Percentiles rank a stretch among this genome's conserved stretches.
Conservation (phyloP, 2,113 vertebrate species). For the Callorhinus ursinus region DNA sequence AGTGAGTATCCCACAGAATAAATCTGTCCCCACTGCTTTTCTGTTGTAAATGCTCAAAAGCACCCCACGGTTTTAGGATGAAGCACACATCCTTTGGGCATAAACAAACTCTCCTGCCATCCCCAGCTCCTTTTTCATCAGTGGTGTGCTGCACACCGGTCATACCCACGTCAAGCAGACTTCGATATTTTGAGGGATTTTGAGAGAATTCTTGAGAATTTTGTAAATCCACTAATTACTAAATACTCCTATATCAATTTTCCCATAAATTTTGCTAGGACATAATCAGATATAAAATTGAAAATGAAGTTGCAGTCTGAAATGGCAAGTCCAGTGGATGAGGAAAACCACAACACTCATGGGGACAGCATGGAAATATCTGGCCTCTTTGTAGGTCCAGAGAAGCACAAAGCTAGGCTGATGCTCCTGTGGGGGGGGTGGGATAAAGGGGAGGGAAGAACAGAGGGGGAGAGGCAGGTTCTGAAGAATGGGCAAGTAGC, state of each 20-base stretch:
- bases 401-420: not conserved
- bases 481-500: not conserved
- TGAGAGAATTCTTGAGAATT: not conserved
- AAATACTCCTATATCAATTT: not conserved
- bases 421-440: not conserved
- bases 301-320: not conserved
- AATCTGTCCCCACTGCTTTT: not conserved
- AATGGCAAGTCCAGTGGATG: not conserved
- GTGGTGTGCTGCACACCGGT: not conserved
- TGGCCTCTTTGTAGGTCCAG: not conserved
- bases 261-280: not conserved
- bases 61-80: not conserved
- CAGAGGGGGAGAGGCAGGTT: not conserved
- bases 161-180: not conserved
- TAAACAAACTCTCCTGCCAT: accelerated
- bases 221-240: not conserved
- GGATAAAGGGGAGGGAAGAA: not conserved
- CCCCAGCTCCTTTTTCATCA: not conserved
- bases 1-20: not conserved
- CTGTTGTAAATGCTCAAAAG: not conserved
- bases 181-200: not conserved
- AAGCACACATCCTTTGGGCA: not conserved
- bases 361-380: not conserved
- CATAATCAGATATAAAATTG: not conserved
- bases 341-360: not conserved